Evolutionary conservation across 1,140 invertebrate species (phyloP).

Genomic region (Brevipalpus yothersi): DNA sequence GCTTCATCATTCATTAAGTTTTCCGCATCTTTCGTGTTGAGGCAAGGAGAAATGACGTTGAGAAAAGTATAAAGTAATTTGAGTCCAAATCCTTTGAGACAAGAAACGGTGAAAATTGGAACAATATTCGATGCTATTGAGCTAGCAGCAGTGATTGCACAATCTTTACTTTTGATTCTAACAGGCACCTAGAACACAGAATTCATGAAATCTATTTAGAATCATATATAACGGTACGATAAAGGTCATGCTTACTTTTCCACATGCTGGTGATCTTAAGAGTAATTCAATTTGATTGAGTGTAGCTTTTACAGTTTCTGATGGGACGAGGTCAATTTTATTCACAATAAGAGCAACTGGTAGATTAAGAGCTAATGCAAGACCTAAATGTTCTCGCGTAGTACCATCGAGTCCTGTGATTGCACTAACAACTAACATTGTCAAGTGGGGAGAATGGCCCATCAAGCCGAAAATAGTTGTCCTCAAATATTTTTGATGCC

Average conservation of each 20-base stretch:
- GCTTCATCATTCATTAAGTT: constrained; percentile 31
- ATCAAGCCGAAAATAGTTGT: constrained; percentile 84
- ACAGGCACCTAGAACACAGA: constrained; percentile 23
- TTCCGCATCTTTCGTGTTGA: constrained; percentile 39
- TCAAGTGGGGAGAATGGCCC: constrained; percentile 81
- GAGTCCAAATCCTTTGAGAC: constrained; percentile 63
- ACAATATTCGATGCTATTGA: constrained; percentile 37
- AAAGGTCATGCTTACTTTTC: constrained; percentile 24
- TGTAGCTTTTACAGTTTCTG: constrained; percentile 29
- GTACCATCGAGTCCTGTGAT: constrained; percentile 27
- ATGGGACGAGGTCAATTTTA: constrained; percentile 45
- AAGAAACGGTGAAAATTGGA: constrained; percentile 84
- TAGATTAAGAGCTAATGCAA: constrained; percentile 53
- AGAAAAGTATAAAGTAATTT: constrained; percentile 52
- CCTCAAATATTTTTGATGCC: constrained; percentile 80
- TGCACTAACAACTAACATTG: constrained; percentile 59
- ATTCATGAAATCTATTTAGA: not conserved
- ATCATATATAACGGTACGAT: too few species aligned
- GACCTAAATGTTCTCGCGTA: constrained; percentile 44
- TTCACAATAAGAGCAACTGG: constrained; percentile 73
- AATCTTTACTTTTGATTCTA: constrained; percentile 36
- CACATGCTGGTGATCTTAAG: constrained; percentile 33
- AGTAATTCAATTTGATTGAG: constrained; percentile 34
- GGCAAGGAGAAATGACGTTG: constrained; percentile 39
- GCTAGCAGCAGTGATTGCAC: constrained; percentile 38